Evolutionary conservation across 2,888 invertebrate species (phyloP), one percentile per base, ranked within the genome.

Genomic region (Boloria euphrosyne): DNA sequence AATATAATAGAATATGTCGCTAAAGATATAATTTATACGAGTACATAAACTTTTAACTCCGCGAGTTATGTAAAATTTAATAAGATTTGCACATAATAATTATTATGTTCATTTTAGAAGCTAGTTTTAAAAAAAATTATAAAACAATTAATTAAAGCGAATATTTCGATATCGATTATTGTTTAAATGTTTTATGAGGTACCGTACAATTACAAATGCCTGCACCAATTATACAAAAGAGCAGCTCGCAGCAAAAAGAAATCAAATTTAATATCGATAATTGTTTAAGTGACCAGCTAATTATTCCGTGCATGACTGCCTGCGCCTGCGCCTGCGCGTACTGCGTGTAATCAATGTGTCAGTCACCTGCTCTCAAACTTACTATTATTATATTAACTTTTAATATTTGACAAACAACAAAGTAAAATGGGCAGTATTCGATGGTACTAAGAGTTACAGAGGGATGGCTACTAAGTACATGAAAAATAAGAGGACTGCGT

Each of bases 281-380:
- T 64, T 59, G 53, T 65, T 53, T 47, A 65, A 65, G 47, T 52
- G 59, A 46, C 38, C 51, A 16, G 54, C 50, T 62, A 60, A 67
- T 67, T 54, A 60, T 43, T 54, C 18, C 50, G 44, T 31, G 52
- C 53, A 51, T 54, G 67, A 49, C 16, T 22, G 10, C 4, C 31
- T 6, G 6, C 7, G 62, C 14, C 50, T 38, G 65, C 38, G 47
- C 52, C 57, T 51, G 58, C 10, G 44, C 43, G 7, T 65, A 31
- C 61, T 63, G 55, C 52, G 43, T 60, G 52, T 61, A 70, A 67
- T 65, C 70, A 67, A 65, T 44, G 62, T 49, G 67, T 70, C 70
- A 67, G 38, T 70, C 70, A 65, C 51, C 62, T 27, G 49, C 46
- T 57, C 3, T 44, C 50, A 67, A 47, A 49, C 49, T 47, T 51